Percentiles rank a stretch among this genome's conserved stretches.
Conservation (phyloP, 2,113 vertebrate species). For the Mesoclemmys tuberculata region DNA sequence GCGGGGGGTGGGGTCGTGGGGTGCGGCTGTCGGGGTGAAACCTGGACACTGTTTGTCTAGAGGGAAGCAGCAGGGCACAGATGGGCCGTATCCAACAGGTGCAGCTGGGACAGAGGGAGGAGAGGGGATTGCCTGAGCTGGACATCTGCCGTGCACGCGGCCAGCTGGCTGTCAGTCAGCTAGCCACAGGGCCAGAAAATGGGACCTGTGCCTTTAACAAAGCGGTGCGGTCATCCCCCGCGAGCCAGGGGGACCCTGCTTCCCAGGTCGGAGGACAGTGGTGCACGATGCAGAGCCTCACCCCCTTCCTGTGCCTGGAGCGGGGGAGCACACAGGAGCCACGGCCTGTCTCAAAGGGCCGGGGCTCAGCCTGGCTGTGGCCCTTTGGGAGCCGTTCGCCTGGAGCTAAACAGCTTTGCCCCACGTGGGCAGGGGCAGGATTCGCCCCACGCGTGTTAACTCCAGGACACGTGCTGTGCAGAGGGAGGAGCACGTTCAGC, state of each 20-base stretch:
- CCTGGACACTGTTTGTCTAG: rapidly evolving
- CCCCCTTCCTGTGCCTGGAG: no score
- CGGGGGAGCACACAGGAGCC: no score
- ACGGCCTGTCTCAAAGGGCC: no score
- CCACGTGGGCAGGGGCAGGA: background rate
- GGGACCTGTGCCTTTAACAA: rapidly evolving
- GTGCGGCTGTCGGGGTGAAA: background rate
- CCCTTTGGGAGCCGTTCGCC: background rate
- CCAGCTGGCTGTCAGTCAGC: slow-evolving; percentile 20
- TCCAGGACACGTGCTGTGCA: background rate
- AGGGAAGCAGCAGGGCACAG: slow-evolving; percentile 52
- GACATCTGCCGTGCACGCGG: background rate
- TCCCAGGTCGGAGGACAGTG: no score
- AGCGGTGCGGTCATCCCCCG: rapidly evolving
- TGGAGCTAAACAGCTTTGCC: no score
- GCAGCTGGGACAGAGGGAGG: slow-evolving; percentile 28
- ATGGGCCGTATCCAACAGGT: slow-evolving; percentile 82
- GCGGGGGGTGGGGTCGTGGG: no score
- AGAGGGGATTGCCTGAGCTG: slow-evolving; percentile 21
- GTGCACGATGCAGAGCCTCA: no score
- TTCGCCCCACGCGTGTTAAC: background rate
- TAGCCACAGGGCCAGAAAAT: rapidly evolving
- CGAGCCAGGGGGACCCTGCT: background rate
- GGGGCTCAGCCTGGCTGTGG: background rate
- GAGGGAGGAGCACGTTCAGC: background rate